These are phyloP conservation scores for Nymphalis c-album DNA, from an alignment of 2,888 invertebrate genomes.

Conservation along the genomic window DNA sequence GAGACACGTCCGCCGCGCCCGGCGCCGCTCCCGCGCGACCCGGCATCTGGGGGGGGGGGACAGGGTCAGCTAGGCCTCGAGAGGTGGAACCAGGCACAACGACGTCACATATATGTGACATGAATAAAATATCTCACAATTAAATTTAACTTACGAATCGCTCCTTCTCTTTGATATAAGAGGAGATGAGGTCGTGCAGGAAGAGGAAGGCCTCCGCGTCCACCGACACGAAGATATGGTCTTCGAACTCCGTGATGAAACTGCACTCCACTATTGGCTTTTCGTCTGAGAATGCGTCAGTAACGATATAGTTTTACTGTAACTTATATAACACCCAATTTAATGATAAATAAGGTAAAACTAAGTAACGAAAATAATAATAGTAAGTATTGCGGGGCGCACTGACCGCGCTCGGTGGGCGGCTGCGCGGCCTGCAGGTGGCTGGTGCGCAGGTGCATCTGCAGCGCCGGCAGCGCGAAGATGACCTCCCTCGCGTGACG, in stretches of 20 bases:
- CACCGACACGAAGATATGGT: slow-evolving; percentile 98
- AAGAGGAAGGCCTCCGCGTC: slow-evolving; percentile 99
- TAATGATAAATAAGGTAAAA: too few relatives aligned
- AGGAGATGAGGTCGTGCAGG: slow-evolving; percentile 97
- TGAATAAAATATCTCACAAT: not conserved
- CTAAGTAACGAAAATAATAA: too few relatives aligned
- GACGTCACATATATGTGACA: not conserved
- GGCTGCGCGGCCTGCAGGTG: slow-evolving; percentile 90
- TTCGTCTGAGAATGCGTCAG: slow-evolving; percentile 73
- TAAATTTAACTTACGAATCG: slow-evolving; percentile 83
- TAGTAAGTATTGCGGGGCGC: not conserved
- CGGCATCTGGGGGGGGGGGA: slow-evolving; percentile 50
- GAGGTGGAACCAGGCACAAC: too few relatives aligned
- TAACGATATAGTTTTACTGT: too few relatives aligned
- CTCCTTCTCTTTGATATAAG: slow-evolving; percentile 97
- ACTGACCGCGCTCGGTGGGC: slow-evolving; percentile 83
- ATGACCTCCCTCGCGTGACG: slow-evolving; percentile 95
- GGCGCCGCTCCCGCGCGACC: slow-evolving; percentile 45
- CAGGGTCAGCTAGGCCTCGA: too few relatives aligned
- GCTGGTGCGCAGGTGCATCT: slow-evolving; percentile 95
- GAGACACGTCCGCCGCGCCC: slow-evolving; percentile 69
- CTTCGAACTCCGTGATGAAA: slow-evolving; percentile 99
- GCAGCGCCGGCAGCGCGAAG: slow-evolving; percentile 95
- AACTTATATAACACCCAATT: too few relatives aligned
- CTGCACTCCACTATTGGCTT: slow-evolving; percentile 97